A percentile compares a stretch with the other conserved stretches of the same genome.
Evolutionary conservation across 1,140 invertebrate genomes (phyloP).

Genomic region (Calephelis virginiensis): DNA sequence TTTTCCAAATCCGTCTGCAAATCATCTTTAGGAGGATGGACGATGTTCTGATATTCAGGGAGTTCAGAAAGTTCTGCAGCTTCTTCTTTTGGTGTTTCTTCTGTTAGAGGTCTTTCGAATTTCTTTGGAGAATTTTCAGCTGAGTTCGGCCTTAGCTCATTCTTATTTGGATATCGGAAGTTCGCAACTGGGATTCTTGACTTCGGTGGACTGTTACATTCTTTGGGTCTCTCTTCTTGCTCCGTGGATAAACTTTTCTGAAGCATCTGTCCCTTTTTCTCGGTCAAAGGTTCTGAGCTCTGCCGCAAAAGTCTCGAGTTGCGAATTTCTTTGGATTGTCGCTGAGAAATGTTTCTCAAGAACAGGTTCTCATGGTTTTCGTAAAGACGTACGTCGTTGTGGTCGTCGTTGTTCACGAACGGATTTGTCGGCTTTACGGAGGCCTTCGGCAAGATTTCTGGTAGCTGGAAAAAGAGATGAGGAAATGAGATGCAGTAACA

Average conservation of each 20-base stretch:
- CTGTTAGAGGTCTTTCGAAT: conserved; percentile 22
- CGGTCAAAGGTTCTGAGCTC: conserved; percentile 63
- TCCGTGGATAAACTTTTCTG: conserved; percentile 73
- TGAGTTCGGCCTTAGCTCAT: conserved; percentile 49
- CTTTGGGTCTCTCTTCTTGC: conserved; percentile 51
- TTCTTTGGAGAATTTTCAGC: conserved; percentile 67
- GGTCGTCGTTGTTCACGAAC: conserved; percentile 48
- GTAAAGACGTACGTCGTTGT: conserved; percentile 57
- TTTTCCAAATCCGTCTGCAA: conserved; percentile 41
- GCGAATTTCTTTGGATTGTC: conserved; percentile 63
- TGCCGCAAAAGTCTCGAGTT: conserved; percentile 63
- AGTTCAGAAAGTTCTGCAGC: conserved; percentile 33
- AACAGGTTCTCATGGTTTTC: conserved; percentile 77
- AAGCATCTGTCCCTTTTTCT: conserved; percentile 52
- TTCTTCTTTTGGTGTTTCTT: conserved; percentile 32
- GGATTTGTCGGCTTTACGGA: conserved; percentile 52
- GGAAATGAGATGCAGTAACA: background rate
- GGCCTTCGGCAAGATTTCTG: conserved; percentile 60
- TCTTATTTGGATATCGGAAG: conserved; percentile 74
- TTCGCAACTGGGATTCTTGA: conserved; percentile 71
- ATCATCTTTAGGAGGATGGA: conserved; percentile 41
- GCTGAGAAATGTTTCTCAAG: conserved; percentile 68
- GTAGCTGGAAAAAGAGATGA: conserved; percentile 43
- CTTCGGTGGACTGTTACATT: conserved; percentile 57
- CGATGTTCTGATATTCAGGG: conserved; percentile 68